Evolutionary conservation across 2,888 invertebrate species (phyloP).

Genomic region (Leucania comma): DNA sequence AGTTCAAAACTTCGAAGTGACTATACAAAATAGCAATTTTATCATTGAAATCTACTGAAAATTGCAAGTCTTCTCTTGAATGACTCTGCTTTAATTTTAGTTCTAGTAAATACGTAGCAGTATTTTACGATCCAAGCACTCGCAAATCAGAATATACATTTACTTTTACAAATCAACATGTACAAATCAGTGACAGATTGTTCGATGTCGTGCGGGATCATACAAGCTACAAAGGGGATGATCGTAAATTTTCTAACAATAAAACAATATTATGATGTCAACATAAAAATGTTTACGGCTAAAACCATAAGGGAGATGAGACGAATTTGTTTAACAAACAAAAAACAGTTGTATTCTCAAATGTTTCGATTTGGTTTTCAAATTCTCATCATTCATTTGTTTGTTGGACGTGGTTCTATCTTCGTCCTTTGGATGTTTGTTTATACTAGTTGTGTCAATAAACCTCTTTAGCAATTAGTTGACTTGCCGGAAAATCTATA

Average conservation of each 20-base stretch:
- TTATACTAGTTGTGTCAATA: conserved; percentile 15
- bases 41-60: no score
- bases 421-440: conserved; percentile 13
- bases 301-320: conserved; percentile 75
- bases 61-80: no score
- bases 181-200: conserved; percentile 42
- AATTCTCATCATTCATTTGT: conserved; percentile 34
- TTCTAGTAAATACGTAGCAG: not conserved
- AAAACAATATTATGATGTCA: conserved; percentile 79
- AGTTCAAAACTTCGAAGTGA: no score
- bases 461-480: not conserved
- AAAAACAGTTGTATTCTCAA: conserved; percentile 36
- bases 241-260: conserved; percentile 74
- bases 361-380: conserved; percentile 42
- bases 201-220: conserved; percentile 34
- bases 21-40: no score
- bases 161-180: conserved; percentile 19
- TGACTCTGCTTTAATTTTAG: not conserved
- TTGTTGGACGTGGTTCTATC: conserved; percentile 23
- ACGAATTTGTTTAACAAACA: conserved; percentile 47
- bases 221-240: conserved; percentile 46
- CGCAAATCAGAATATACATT: conserved; percentile 30
- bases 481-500: not conserved
- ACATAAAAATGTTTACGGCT: conserved; percentile 80
- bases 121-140: conserved; percentile 13